Base-by-base conservation (phyloP, 2,888 invertebrate genomes). In the Aphrophora alni region DNA sequence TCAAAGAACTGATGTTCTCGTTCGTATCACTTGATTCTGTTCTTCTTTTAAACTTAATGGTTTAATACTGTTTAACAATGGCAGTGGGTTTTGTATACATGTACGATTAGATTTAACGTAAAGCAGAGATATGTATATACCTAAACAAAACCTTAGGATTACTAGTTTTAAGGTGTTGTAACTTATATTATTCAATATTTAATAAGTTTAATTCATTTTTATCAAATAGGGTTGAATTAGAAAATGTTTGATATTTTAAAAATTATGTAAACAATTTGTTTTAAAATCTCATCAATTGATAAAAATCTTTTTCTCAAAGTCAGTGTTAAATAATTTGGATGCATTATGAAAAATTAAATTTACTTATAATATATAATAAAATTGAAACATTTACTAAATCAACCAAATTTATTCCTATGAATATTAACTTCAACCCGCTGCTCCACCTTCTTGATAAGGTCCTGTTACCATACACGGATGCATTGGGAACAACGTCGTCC, bases 401-500 rank as follows among this genome's bases (percentile, higher is more conserved):
- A 44, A 44, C 44, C 44, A 17, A 44, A 44, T 14, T 44, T 14
- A 24, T 51, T 69, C 69, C 69, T 69, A 69, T 68, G 26, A 59
- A 38, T 72, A 27, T 17, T 14, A 44, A 38, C 38, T 24, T 76
- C 80, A 82, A 68, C 82, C 81, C 4, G 77, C 78, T 0, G 78
- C 81, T 70, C 82, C 85, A 72, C 90, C 91, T 87, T 94, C 94
- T 88, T 94, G 95, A 89, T 95, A 95, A 82, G 95, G 95, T 84
- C 95, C 95, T 83, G 95, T 95, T 86, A 95, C 94, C 88, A 95
- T 93, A 90, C 95, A 95, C 72, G 94, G 94, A 88, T 95, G 95
- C 95, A 95, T 95, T 82, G 95, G 95, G 89, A 95, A 95, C 87
- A 95, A 90, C 84, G 95, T 95, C 80, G 95, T 95, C 93, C 95